These are phyloP conservation scores for Lynx canadensis DNA, from an alignment of 2,113 vertebrate species.

Conservation along the genomic window DNA sequence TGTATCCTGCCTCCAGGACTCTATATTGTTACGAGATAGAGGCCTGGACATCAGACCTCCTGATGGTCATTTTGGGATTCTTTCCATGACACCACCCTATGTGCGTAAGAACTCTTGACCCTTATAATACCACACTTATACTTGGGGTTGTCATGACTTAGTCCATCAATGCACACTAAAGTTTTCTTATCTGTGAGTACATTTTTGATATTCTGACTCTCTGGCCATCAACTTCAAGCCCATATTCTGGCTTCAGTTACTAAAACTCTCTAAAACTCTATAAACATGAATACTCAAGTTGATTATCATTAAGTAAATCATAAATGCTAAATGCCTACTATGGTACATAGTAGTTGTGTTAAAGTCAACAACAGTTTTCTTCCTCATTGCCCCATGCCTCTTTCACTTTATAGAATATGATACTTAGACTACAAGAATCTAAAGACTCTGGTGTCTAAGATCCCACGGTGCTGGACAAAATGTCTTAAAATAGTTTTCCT, in stretches of 20 bases:
- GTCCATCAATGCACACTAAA: background rate
- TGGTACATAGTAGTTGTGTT: background rate
- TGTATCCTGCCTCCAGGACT: background rate
- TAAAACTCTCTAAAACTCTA: background rate
- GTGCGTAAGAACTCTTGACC: background rate
- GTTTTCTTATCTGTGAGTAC: background rate
- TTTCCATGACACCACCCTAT: background rate
- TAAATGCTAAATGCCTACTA: background rate
- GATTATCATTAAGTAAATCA: background rate
- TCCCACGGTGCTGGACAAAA: background rate
- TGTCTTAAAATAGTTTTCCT: background rate
- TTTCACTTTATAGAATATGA: background rate
- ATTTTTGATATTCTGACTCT: background rate
- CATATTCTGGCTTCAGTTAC: background rate
- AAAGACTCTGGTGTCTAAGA: background rate
- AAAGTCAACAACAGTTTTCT: background rate
- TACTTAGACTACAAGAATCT: background rate
- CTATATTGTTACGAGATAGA: fast-evolving
- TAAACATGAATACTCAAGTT: background rate
- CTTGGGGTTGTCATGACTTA: background rate
- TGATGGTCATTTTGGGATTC: background rate
- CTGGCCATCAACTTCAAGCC: background rate
- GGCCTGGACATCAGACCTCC: background rate
- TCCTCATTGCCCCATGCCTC: background rate
- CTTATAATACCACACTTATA: background rate